Base-by-base conservation (phyloP, 2,888 invertebrate genomes). In the Heliconius ismenius region DNA sequence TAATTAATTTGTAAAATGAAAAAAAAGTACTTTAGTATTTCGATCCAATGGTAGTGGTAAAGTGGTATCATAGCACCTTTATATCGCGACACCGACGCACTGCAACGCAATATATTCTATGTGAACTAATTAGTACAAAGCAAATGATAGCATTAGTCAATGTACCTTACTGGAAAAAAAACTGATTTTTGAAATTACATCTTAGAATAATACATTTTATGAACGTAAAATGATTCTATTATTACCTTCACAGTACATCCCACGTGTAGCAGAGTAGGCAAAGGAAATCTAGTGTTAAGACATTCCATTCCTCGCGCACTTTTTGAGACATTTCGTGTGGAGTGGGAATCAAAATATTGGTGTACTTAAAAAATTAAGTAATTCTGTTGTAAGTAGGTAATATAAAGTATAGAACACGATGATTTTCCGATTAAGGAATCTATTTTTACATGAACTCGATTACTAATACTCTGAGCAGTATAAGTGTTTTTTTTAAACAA, bases 11-110 rank as follows among this genome's bases (percentile, higher is more conserved):
- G 4, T 4, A 43, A 43, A 43, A 43, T 18, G 13, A 43, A 13
- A 43, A 21, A 54, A 54, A 54, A 54, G 9, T 54, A 21, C 2
- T 21, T 54, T 11, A 24, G 11, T 2, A 24, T 39, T 65, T 24
- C 32, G 36, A 24, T 13, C 62, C 28, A 54, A 62, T 76, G 58
- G 79, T 80, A 76, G 67, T 13, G 76, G 73, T 26, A 74, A 60
- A 26, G 83, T 84, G 83, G 74, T 77, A 80, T 78, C 78, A 79
- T 83, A 83, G 82, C 85, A 88, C 87, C 89, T 87, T 83, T 80
- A 84, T 83, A 85, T 81, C 86, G 85, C 84, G 84, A 84, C 82
- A 82, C 81, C 81, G 82, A 81, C 76, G 79, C 78, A 79, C 64
- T 63, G 72, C 76, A 62, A 78, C 67, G 64, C 78, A 79, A 80